A percentile compares a stretch with the other conserved stretches of the same genome.
phyloP scores from a whole-genome alignment of 2,113 vertebrate genomes.

The Polypterus bichir region DNA sequence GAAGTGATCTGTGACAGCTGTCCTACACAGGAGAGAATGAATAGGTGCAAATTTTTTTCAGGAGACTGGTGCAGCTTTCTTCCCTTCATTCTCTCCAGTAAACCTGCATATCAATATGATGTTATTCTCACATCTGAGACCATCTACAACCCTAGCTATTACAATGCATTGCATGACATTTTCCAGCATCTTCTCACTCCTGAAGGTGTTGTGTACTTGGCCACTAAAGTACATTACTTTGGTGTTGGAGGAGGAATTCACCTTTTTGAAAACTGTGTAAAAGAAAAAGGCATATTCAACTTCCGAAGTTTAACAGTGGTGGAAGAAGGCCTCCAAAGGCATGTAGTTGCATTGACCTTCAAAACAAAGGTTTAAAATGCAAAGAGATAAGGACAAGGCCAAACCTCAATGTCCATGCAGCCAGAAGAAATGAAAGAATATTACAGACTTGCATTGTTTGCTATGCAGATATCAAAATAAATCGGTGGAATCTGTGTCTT shows the following conservation, averaged over 20 bases:
- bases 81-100: constrained; percentile 42
- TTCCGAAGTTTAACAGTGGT: constrained; percentile 49
- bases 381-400: too few relatives aligned
- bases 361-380: constrained; percentile 26
- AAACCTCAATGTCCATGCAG: too few relatives aligned
- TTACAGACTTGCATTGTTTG: too few relatives aligned
- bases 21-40: constrained; percentile 18
- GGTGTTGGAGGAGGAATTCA: constrained; percentile 78
- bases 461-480: too few relatives aligned
- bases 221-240: constrained; percentile 88
- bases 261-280: constrained; percentile 69
- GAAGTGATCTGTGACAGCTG: neutral
- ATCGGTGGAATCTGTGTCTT: too few relatives aligned
- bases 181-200: constrained; percentile 54
- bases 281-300: constrained; percentile 57
- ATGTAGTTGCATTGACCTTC: constrained; percentile 66
- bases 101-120: constrained; percentile 56
- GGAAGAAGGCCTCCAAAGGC: constrained; percentile 70
- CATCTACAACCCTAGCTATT: constrained; percentile 78
- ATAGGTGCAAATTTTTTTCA: constrained; percentile 71
- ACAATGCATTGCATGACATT: constrained; percentile 57
- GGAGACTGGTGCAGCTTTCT: constrained; percentile 79
- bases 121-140: constrained; percentile 88
- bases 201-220: constrained; percentile 64
- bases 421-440: too few relatives aligned